Evolutionary conservation across 2,113 vertebrate species (phyloP).

Genomic region (Heloderma charlesbogerti): DNA sequence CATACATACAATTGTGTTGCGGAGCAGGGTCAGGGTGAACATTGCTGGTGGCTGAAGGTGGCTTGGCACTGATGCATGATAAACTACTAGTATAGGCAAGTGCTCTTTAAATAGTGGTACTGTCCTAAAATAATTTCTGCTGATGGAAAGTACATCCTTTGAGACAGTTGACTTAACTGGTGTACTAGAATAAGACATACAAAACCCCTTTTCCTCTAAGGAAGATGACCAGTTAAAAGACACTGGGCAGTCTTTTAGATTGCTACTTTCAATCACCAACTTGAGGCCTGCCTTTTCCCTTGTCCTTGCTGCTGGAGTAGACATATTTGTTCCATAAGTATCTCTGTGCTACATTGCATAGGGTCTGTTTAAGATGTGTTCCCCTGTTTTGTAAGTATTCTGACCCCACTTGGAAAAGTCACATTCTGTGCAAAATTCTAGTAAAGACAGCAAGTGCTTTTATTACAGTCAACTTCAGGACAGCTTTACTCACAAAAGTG

Average conservation of each 20-base stretch:
- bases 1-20: not conserved
- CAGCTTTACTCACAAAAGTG: not conserved
- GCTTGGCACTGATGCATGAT: not conserved
- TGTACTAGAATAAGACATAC: too few relatives aligned
- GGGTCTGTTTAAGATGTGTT: not conserved
- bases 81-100: not conserved
- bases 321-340: not conserved
- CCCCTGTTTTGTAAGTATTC: not conserved
- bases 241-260: too few relatives aligned
- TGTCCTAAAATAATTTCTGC: not conserved
- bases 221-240: too few relatives aligned
- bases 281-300: not conserved
- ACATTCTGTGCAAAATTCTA: not conserved
- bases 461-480: not conserved
- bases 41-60: not conserved
- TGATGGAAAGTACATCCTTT: not conserved
- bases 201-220: too few relatives aligned
- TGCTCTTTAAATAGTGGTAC: not conserved
- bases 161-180: not conserved
- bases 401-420: not conserved
- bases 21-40: not conserved
- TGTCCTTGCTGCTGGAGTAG: not conserved
- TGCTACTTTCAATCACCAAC: not conserved
- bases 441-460: not conserved
- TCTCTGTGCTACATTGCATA: too few relatives aligned